phyloP scores from a whole-genome alignment of 2,888 invertebrate genomes.

The Elgonia sp. region DNA sequence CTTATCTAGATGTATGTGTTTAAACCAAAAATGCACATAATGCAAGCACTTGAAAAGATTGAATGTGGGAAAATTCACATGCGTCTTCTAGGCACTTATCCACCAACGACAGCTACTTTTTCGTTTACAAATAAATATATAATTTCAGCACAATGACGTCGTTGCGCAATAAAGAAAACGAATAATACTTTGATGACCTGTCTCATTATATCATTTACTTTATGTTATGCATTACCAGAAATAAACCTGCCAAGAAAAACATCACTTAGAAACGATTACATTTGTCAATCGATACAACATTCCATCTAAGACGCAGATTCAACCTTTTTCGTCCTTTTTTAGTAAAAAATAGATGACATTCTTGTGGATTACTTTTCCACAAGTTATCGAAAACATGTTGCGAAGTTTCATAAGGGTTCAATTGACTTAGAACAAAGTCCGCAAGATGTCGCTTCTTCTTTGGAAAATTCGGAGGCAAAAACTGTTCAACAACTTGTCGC shows the following conservation, averaged over 20 bases:
- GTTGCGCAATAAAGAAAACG: conserved; percentile 26
- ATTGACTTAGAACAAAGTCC: conserved; percentile 37
- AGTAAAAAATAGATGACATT: conserved; percentile 26
- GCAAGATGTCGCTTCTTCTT: conserved; percentile 1
- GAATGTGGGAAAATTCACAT: conserved; percentile 31
- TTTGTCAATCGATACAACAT: conserved; percentile 4
- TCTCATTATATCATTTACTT: conserved; percentile 12
- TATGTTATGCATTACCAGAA: background rate
- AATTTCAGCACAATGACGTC: background rate
- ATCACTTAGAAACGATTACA: conserved; percentile 10
- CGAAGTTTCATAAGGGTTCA: conserved; percentile 44
- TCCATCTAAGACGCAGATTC: background rate
- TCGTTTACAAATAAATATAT: conserved; percentile 27
- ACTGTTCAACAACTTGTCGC: background rate
- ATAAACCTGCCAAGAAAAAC: background rate
- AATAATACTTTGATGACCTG: conserved; percentile 13
- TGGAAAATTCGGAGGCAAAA: background rate
- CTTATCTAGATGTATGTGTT: conserved; percentile 5
- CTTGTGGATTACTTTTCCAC: conserved; percentile 41
- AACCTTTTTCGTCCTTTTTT: conserved; percentile 9
- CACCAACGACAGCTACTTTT: conserved; percentile 11
- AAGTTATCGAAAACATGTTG: conserved; percentile 24
- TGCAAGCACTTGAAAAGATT: background rate
- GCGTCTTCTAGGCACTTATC: background rate
- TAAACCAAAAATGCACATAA: conserved; percentile 14